Percentiles rank a stretch among this genome's conserved stretches.
Conservation (phyloP, 2,888 invertebrate genomes). For the Lampropteryx suffumata region DNA sequence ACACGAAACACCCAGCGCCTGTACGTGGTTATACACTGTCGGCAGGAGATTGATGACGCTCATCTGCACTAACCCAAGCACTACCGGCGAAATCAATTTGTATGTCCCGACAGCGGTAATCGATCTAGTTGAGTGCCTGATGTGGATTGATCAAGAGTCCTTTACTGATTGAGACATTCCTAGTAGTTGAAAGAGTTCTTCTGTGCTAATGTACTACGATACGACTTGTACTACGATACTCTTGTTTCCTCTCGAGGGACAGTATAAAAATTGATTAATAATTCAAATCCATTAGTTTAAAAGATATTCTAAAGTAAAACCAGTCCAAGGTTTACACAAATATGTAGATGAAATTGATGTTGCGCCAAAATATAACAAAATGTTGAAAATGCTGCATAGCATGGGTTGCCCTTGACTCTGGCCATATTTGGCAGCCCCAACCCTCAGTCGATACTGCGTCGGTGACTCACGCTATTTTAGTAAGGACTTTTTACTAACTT, state of each 20-base stretch:
- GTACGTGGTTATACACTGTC: background rate
- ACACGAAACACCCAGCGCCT: too few species aligned
- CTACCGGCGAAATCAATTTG: conserved; percentile 32
- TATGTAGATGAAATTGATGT: conserved; percentile 26
- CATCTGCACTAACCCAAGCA: conserved; percentile 25
- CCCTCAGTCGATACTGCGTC: conserved; percentile 42
- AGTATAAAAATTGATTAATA: too few species aligned
- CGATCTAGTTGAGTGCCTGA: conserved; percentile 24
- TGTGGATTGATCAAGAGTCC: conserved; percentile 18
- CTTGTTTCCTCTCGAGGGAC: too few species aligned
- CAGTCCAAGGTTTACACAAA: conserved; percentile 20
- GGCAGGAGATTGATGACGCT: conserved; percentile 21
- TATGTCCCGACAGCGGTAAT: conserved; percentile 26
- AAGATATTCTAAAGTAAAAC: conserved; percentile 8
- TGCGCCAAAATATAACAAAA: conserved; percentile 30
- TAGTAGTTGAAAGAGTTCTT: too few species aligned
- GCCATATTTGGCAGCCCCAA: conserved; percentile 30
- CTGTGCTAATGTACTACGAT: too few species aligned
- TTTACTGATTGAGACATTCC: conserved; percentile 5
- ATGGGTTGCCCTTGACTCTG: conserved; percentile 33
- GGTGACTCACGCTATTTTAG: conserved; percentile 44
- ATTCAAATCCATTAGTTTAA: background rate
- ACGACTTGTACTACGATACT: too few species aligned
- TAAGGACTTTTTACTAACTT: conserved; percentile 2
- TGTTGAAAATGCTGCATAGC: conserved; percentile 37